Evolutionary conservation across 2,888 invertebrate genomes (phyloP).

Genomic region (Acanthacorydalis orientalis): DNA sequence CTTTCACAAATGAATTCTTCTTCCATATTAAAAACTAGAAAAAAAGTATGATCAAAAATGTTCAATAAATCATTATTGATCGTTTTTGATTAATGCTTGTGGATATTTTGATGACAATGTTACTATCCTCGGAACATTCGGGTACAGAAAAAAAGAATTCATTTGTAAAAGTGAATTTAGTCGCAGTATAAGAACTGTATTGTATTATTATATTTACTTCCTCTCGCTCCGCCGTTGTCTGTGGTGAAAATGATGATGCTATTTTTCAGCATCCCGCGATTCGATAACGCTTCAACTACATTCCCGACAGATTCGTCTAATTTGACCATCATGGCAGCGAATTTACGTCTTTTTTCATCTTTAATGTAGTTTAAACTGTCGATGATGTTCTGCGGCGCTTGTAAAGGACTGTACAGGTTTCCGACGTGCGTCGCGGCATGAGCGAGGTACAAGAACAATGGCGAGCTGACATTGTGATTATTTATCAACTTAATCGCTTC

Average conservation of each 20-base stretch:
- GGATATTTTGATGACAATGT: no score
- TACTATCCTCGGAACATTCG: no score
- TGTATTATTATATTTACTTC: conserved; percentile 11
- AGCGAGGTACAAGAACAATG: conserved; percentile 74
- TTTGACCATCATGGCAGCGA: conserved; percentile 68
- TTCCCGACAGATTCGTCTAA: conserved; percentile 79
- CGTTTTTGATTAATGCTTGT: no score
- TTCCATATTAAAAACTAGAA: no score
- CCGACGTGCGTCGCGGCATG: conserved; percentile 84
- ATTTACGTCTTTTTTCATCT: conserved; percentile 51
- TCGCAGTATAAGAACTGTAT: no score
- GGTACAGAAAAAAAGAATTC: no score
- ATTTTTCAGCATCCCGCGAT: conserved; percentile 51
- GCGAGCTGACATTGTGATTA: conserved; percentile 32
- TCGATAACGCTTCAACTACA: conserved; percentile 52
- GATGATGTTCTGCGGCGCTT: conserved; percentile 56
- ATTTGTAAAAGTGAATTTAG: no score
- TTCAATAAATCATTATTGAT: no score
- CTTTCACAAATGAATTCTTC: no score
- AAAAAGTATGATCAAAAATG: no score
- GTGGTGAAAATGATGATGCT: conserved; percentile 78
- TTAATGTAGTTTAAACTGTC: conserved; percentile 49
- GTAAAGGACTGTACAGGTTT: conserved; percentile 66
- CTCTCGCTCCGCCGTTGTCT: conserved; percentile 82
- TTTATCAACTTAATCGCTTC: conserved; percentile 30